phyloP scores from a whole-genome alignment of 2,888 invertebrate genomes.

The Xestoiulus laeticollis region DNA sequence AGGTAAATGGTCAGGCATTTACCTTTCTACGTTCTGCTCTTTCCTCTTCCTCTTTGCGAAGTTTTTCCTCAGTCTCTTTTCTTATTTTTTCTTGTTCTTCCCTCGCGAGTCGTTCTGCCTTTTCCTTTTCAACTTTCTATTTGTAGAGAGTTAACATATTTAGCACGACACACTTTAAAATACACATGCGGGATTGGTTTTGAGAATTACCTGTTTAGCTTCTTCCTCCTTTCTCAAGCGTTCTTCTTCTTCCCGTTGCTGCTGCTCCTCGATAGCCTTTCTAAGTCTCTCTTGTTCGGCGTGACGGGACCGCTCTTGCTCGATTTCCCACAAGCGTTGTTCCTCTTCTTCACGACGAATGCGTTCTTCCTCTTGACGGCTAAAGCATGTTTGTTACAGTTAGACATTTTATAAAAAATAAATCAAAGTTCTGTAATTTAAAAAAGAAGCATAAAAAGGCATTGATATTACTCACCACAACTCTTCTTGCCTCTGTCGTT shows the following conservation, averaged over 20 bases:
- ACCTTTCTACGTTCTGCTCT: slow-evolving; percentile 83
- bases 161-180: neutral
- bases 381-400: slow-evolving; percentile 56
- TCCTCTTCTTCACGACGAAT: slow-evolving; percentile 83
- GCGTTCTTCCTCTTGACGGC: slow-evolving; percentile 78
- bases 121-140: slow-evolving; percentile 54
- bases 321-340: slow-evolving; percentile 81
- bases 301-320: slow-evolving; percentile 77
- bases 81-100: slow-evolving; percentile 69
- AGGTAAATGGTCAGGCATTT: neutral
- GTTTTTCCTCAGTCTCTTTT: slow-evolving; percentile 82
- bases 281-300: slow-evolving; percentile 87
- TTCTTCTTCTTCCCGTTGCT: slow-evolving; percentile 78
- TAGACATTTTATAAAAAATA: neutral
- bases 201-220: slow-evolving; percentile 49
- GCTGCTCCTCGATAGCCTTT: slow-evolving; percentile 77
- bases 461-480: slow-evolving; percentile 62
- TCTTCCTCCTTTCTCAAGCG: slow-evolving; percentile 53
- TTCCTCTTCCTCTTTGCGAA: slow-evolving; percentile 88
- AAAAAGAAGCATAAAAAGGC: neutral
- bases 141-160: neutral
- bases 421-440: neutral
- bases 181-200: neutral
- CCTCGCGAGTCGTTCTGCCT: slow-evolving; percentile 62
- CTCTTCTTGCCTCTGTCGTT: slow-evolving; percentile 71